Percentiles rank a stretch among this genome's conserved stretches.
Evolutionary conservation across 2,797 vertebrate genomes (phyloP).

Genomic region (Schizopygopsis pylzovi): DNA sequence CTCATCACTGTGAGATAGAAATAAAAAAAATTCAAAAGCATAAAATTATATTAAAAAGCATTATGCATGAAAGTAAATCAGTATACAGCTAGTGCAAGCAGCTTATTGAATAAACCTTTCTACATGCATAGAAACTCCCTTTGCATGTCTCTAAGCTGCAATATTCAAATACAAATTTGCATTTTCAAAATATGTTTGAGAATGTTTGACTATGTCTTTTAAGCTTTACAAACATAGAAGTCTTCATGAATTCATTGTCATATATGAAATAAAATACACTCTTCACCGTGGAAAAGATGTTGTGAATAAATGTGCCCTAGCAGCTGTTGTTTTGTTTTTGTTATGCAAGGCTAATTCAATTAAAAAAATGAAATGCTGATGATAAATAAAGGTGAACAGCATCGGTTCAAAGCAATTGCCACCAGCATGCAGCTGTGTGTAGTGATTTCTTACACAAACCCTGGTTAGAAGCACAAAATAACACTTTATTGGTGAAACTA

Average conservation of each 20-base stretch:
- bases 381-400: conserved; percentile 44
- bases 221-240: not conserved
- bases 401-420: conserved; percentile 39
- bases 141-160: not conserved
- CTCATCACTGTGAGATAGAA: conserved; percentile 44
- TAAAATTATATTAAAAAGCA: not conserved
- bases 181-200: not conserved
- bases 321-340: conserved; percentile 12
- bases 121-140: not conserved
- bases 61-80: not conserved
- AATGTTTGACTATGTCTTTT: not conserved
- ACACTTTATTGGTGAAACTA: conserved; percentile 26
- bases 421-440: conserved; percentile 24
- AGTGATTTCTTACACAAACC: conserved; percentile 33
- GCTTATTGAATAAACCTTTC: not conserved
- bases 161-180: not conserved
- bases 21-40: not conserved
- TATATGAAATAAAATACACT: not conserved
- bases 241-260: not conserved
- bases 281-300: not conserved
- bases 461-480: conserved; percentile 12
- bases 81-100: not conserved
- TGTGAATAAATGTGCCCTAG: not conserved
- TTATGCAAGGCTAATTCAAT: conserved; percentile 14
- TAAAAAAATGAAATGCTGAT: conserved; percentile 42